Conservation (phyloP, 2,888 invertebrate genomes). For the Chaetoderma sp. region DNA sequence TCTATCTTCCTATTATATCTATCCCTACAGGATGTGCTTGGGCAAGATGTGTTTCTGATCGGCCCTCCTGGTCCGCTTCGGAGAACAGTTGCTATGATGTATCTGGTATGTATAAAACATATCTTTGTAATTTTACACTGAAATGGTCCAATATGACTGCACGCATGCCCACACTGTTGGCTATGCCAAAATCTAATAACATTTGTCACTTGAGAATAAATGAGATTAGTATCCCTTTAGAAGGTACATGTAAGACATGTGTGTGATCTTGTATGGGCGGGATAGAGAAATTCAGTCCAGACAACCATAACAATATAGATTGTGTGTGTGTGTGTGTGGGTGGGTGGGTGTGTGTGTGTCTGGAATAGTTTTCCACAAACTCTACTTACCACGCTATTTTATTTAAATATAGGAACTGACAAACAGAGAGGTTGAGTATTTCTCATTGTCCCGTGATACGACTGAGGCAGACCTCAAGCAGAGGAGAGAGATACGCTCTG, state of each 20-base stretch:
- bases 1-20: not conserved
- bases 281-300: too few species aligned
- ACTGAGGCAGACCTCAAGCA: slow-evolving; percentile 98
- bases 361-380: not conserved
- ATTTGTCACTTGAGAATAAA: too few species aligned
- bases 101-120: slow-evolving; percentile 78
- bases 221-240: too few species aligned
- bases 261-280: too few species aligned
- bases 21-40: slow-evolving; percentile 75
- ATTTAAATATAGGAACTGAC: slow-evolving; percentile 77
- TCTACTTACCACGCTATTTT: not conserved
- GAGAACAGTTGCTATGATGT: slow-evolving; percentile 85
- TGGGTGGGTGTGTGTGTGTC: not conserved
- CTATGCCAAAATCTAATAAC: too few species aligned
- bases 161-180: not conserved
- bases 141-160: not conserved
- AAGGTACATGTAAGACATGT: too few species aligned
- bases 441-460: slow-evolving; percentile 93
- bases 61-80: slow-evolving; percentile 90
- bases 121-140: slow-evolving; percentile 2
- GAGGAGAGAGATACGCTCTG: slow-evolving; percentile 87
- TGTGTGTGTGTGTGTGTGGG: not conserved
- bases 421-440: slow-evolving; percentile 90
- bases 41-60: slow-evolving; percentile 95
- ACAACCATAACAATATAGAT: not conserved